These are phyloP conservation scores for Phyllopteryx taeniolatus DNA, from an alignment of 2,113 vertebrate species.

Conservation along the genomic window DNA sequence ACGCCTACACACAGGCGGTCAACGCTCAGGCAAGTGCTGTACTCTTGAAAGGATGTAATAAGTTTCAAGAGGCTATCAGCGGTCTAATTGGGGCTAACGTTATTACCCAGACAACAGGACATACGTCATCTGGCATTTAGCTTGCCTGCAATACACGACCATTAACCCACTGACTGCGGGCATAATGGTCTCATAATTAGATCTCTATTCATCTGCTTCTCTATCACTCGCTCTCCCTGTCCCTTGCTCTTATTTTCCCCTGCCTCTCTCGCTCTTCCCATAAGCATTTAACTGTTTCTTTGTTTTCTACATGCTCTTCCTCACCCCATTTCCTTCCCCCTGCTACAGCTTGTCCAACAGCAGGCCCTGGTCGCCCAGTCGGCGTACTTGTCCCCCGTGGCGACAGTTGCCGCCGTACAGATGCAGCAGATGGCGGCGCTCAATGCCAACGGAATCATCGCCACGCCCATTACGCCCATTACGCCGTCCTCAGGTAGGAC, in stretches of 20 bases:
- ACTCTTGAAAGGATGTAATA: conserved; percentile 67
- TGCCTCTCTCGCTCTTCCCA: not conserved
- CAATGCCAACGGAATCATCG: conserved; percentile 86
- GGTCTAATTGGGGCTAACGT: conserved; percentile 68
- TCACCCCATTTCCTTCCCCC: conserved; percentile 26
- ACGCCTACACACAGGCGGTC: conserved; percentile 88
- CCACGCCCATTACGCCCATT: conserved; percentile 84
- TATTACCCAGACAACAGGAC: conserved; percentile 69
- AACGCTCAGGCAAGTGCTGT: conserved; percentile 63
- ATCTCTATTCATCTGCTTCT: conserved; percentile 74
- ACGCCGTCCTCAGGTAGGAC: conserved; percentile 79
- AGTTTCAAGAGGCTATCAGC: conserved; percentile 70
- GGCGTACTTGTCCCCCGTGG: conserved; percentile 91
- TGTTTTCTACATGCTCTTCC: conserved; percentile 11
- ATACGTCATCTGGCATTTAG: conserved; percentile 72
- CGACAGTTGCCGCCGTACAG: conserved; percentile 87
- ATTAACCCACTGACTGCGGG: conserved; percentile 70
- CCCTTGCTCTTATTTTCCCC: conserved; percentile 1
- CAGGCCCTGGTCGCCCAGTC: conserved; percentile 90
- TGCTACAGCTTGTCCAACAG: conserved; percentile 86
- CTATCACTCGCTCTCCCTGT: conserved; percentile 55
- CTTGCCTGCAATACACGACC: conserved; percentile 70
- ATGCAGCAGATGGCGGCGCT: conserved; percentile 91
- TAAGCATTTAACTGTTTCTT: not conserved
- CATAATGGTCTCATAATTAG: conserved; percentile 74